Conservation (phyloP, 2,113 vertebrate species). For the Cyprinus carpio region DNA sequence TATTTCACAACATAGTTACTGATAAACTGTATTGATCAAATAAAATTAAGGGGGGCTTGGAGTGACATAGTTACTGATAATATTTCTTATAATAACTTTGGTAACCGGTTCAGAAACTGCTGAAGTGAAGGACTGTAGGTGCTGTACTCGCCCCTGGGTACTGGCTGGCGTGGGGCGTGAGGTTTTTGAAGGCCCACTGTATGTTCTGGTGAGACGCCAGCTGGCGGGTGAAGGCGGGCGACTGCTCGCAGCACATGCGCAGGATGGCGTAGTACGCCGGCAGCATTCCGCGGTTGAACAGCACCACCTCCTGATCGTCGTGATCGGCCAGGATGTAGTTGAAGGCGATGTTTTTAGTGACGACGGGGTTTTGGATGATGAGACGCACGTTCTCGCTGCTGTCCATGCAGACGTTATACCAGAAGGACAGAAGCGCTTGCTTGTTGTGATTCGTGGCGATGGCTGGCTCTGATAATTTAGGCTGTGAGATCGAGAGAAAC, state of each 20-base stretch:
- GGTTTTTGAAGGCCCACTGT: conserved; percentile 99
- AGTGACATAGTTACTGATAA: background rate
- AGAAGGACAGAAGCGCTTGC: conserved; percentile 97
- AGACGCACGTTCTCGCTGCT: conserved; percentile 97
- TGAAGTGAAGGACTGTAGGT: background rate
- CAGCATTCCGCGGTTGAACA: conserved; percentile 98
- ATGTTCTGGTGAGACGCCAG: conserved; percentile 98
- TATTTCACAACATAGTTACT: too few relatives aligned
- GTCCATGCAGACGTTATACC: conserved; percentile 98
- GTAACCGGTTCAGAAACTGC: background rate
- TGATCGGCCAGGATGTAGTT: conserved; percentile 99
- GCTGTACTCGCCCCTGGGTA: conserved; percentile 88
- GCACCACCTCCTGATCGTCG: conserved; percentile 99
- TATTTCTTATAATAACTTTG: background rate
- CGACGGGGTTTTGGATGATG: conserved; percentile 97
- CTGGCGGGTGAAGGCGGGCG: conserved; percentile 92
- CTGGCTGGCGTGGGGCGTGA: conserved; percentile 98
- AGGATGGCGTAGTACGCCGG: conserved; percentile 98
- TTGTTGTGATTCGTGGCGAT: conserved; percentile 99
- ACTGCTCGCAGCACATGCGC: conserved; percentile 97
- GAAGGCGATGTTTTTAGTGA: conserved; percentile 99
- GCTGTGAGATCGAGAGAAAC: conserved; percentile 65
- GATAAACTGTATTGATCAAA: too few relatives aligned
- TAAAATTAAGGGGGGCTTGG: too few relatives aligned
- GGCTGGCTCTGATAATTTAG: conserved; percentile 96